Conservation (phyloP, 2,888 invertebrate genomes). For the Erebia palarica region DNA sequence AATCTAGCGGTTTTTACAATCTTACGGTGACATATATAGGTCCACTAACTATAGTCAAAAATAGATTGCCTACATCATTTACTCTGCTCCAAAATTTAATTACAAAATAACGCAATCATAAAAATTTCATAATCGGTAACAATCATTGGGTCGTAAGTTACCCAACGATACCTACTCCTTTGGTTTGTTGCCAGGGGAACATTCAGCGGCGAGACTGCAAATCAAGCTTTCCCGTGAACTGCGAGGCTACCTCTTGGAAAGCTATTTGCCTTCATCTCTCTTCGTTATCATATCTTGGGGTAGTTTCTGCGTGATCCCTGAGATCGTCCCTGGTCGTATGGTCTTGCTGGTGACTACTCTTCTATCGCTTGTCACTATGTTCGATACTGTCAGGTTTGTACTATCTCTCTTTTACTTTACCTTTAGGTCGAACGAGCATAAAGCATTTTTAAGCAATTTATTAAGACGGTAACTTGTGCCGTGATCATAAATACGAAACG, state of each 20-base stretch:
- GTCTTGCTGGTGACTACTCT: slow-evolving; percentile 84
- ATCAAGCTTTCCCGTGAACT: slow-evolving; percentile 84
- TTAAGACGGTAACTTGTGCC: no score
- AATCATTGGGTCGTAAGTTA: no score
- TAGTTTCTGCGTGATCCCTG: slow-evolving; percentile 85
- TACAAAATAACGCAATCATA: no score
- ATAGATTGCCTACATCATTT: no score
- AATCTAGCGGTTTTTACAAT: no score
- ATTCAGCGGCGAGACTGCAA: slow-evolving; percentile 83
- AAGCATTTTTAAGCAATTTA: no score
- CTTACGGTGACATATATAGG: no score
- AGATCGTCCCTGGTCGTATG: slow-evolving; percentile 85
- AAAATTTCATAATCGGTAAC: no score
- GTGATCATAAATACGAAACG: no score
- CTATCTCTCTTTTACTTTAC: background rate
- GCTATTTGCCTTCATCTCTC: slow-evolving; percentile 84
- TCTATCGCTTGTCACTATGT: slow-evolving; percentile 85
- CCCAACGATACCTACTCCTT: background rate
- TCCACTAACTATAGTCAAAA: no score
- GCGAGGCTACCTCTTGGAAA: slow-evolving; percentile 84
- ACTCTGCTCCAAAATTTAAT: no score
- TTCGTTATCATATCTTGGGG: slow-evolving; percentile 87
- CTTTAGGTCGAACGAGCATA: no score
- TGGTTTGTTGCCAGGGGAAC: slow-evolving; percentile 72
- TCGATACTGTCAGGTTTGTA: slow-evolving; percentile 83